These are phyloP conservation scores for Labroides dimidiatus DNA, from an alignment of 2,797 vertebrate species.

Conservation along the genomic window DNA sequence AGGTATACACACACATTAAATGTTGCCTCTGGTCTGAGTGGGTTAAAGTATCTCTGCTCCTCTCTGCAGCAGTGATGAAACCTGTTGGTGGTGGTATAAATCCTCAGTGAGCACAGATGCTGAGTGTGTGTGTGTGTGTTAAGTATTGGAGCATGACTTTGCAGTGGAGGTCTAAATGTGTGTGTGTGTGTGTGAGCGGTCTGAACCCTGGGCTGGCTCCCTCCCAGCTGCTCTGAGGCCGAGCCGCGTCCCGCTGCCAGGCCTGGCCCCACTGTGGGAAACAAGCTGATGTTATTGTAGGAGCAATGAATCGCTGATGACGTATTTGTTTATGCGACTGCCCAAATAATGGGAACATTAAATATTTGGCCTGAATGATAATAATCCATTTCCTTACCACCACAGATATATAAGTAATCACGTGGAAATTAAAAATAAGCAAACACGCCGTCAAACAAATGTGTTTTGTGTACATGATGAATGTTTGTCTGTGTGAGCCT, in stretches of 20 bases:
- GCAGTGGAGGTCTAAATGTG: conserved; percentile 22
- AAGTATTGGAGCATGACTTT: neutral
- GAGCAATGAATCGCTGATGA: conserved; percentile 80
- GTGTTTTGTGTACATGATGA: conserved; percentile 69
- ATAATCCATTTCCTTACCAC: conserved; percentile 81
- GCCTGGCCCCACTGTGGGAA: conserved; percentile 80
- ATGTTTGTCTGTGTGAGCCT: conserved; percentile 65
- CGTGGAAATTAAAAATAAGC: conserved; percentile 75
- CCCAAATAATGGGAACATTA: conserved; percentile 87
- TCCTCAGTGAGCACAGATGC: conserved; percentile 2
- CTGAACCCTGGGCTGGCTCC: conserved; percentile 66
- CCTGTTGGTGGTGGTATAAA: neutral
- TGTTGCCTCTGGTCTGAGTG: too few relatives aligned
- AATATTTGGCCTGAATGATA: conserved; percentile 87
- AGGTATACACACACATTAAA: too few relatives aligned
- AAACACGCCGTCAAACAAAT: conserved; percentile 71
- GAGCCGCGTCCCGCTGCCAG: conserved; percentile 63
- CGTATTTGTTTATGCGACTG: conserved; percentile 82
- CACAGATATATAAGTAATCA: conserved; percentile 75
- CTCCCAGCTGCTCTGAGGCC: conserved; percentile 62
- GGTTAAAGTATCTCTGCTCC: too few relatives aligned
- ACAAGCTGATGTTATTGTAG: conserved; percentile 83
- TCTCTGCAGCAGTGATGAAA: neutral
- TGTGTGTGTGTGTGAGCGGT: conserved; percentile 60
- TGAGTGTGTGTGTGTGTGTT: neutral